These are phyloP conservation scores for Drosophila nannoptera DNA, from an alignment of 1,140 invertebrate genomes.

Conservation along the genomic window DNA sequence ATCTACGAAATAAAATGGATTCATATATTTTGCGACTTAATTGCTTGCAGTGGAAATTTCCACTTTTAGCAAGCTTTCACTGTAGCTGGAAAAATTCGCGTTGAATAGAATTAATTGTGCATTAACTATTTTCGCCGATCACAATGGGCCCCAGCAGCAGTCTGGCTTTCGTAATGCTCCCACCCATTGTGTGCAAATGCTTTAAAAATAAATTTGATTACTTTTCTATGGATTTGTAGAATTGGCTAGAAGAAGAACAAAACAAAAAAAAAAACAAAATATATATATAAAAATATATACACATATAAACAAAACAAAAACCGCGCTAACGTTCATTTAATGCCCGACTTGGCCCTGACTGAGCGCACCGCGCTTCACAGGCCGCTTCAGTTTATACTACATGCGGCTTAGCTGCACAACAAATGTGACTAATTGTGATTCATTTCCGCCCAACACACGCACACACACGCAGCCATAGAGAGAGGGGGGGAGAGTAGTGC, in stretches of 20 bases:
- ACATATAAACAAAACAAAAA: neutral
- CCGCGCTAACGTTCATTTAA: conserved; percentile 5
- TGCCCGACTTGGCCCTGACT: conserved; percentile 25
- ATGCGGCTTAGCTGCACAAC: conserved; percentile 18
- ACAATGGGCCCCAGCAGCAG: neutral
- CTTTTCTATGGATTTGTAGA: conserved; percentile 6
- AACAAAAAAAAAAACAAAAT: neutral
- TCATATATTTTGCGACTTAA: neutral
- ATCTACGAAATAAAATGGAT: neutral
- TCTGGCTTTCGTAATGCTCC: conserved; percentile 9
- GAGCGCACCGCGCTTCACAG: neutral
- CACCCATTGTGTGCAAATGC: conserved; percentile 37
- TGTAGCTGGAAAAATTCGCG: conserved; percentile 6
- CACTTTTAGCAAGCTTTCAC: neutral
- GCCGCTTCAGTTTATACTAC: neutral
- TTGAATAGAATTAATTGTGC: conserved; percentile 34
- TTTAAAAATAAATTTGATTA: conserved; percentile 10
- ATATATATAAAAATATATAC: neutral
- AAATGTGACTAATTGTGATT: conserved; percentile 56
- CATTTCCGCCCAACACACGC: conserved; percentile 31
- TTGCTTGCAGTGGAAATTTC: neutral
- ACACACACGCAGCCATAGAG: neutral
- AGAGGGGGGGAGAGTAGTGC: neutral
- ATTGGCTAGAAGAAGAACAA: neutral
- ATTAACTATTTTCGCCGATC: conserved; percentile 23